Conservation (phyloP, 1,140 invertebrate genomes). For the Heliothis subflexa region DNA sequence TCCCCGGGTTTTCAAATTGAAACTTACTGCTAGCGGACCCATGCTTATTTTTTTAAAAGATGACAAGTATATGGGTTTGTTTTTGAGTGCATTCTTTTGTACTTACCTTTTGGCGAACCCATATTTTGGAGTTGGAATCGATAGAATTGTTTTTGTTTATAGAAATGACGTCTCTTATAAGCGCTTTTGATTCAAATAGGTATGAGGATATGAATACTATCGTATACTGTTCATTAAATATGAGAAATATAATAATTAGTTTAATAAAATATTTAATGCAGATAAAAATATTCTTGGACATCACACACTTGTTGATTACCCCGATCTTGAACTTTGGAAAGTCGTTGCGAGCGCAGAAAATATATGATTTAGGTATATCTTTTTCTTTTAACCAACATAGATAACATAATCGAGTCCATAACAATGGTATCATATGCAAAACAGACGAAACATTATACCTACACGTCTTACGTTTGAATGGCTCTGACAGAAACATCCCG, state of each 20-base stretch:
- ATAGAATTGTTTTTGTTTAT: background rate
- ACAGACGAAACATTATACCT: slow-evolving; percentile 13
- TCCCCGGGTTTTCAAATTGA: slow-evolving; percentile 67
- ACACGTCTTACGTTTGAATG: slow-evolving; percentile 4
- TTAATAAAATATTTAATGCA: background rate
- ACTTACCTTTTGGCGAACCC: background rate
- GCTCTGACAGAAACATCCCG: slow-evolving; percentile 35
- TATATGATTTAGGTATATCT: too few relatives aligned
- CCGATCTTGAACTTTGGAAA: background rate
- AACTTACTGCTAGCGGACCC: slow-evolving; percentile 57
- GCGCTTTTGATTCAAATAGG: background rate
- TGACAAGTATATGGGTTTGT: slow-evolving; percentile 11
- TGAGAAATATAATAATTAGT: too few relatives aligned
- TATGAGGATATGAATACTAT: too few relatives aligned
- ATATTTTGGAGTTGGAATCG: background rate
- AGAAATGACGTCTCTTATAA: background rate
- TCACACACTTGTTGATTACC: slow-evolving; percentile 12
- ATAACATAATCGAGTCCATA: too few relatives aligned
- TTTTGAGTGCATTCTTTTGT: background rate
- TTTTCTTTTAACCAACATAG: too few relatives aligned
- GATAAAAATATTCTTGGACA: background rate
- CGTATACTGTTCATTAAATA: too few relatives aligned
- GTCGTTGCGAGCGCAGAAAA: too few relatives aligned
- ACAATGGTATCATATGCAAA: background rate
- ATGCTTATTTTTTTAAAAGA: slow-evolving; percentile 43